A percentile compares a stretch with the other conserved stretches of the same genome.
phyloP scores from a whole-genome alignment of 1,140 invertebrate genomes.

The Philopotamus ludificatus region DNA sequence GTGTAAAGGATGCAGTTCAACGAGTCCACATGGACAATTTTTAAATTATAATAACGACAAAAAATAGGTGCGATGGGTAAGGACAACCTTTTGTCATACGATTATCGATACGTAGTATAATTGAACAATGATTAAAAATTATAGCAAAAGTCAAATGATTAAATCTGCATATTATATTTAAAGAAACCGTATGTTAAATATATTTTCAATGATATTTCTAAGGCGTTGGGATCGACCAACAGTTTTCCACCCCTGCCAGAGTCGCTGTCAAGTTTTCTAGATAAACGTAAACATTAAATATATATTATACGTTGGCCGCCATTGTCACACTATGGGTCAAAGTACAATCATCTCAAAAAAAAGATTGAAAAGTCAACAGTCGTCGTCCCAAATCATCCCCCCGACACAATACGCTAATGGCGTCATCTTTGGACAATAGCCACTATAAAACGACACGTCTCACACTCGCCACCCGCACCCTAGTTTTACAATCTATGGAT shows the following conservation, averaged over 20 bases:
- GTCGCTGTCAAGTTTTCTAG: conserved; percentile 27
- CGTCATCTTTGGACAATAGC: conserved; percentile 37
- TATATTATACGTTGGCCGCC: conserved; percentile 30
- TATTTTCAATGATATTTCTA: too few relatives aligned
- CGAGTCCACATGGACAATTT: conserved; percentile 17
- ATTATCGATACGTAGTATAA: too few relatives aligned
- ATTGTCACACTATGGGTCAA: conserved; percentile 31
- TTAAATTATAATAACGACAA: conserved; percentile 32
- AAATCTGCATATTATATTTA: too few relatives aligned
- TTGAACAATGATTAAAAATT: too few relatives aligned
- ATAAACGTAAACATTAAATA: conserved; percentile 34
- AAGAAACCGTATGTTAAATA: too few relatives aligned
- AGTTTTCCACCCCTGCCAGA: not conserved
- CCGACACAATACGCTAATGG: conserved; percentile 26
- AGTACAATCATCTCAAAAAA: conserved; percentile 33
- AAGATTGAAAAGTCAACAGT: conserved; percentile 36
- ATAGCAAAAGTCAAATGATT: too few relatives aligned
- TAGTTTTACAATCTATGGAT: not conserved
- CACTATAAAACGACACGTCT: conserved; percentile 34
- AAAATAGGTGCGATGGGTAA: too few relatives aligned
- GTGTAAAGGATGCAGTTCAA: conserved; percentile 20
- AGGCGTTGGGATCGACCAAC: too few relatives aligned
- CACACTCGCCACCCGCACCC: conserved; percentile 8
- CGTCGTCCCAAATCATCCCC: conserved; percentile 40
- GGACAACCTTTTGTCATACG: too few relatives aligned